Evolutionary conservation across 2,888 invertebrate species (phyloP), one percentile per base, ranked within the genome.

Genomic region (Craniophora ligustri): DNA sequence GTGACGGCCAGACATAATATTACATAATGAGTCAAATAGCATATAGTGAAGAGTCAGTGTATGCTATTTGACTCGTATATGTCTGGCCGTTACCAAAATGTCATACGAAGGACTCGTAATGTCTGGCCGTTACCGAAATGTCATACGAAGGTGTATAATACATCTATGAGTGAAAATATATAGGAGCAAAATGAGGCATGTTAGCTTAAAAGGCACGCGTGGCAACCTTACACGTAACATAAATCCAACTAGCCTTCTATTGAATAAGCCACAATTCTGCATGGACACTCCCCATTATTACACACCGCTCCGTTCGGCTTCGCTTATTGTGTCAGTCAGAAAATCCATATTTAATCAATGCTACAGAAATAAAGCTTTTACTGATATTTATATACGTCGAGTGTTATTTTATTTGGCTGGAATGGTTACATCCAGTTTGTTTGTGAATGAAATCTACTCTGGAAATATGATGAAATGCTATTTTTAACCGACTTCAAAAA

Each of bases 261-360:
- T 66, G 69, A 63, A 67, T 67, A 58, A 64, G 64, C 72, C 55
- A 66, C 71, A 67, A 54, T 77, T 80, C 75, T 72, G 75, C 73
- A 72, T 76, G 70, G 72, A 49, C 76, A 70, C 75, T 74, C 76
- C 74, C 73, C 60, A 66, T 78, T 79, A 77, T 81, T 79, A 82
- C 79, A 74, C 68, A 74, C 62, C 63, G 66, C 57, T 57, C 48
- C 16, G 56, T 48, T 72, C 71, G 61, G 48, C 54, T 74, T 70
- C 71, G 35, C 28, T 59, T 68, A 77, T 76, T 80, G 75, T 81
- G 76, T 74, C 72, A 73, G 72, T 70, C 68, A 66, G 67, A 75
- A 74, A 77, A 68, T 70, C 67, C 72, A 75, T 73, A 72, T 54
- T 45, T 65, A 74, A 76, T 68, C 71, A 63, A 67, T 60, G 44